These are phyloP conservation scores for Callionymus lyra DNA, from an alignment of 2,113 vertebrate species.

Conservation along the genomic window DNA sequence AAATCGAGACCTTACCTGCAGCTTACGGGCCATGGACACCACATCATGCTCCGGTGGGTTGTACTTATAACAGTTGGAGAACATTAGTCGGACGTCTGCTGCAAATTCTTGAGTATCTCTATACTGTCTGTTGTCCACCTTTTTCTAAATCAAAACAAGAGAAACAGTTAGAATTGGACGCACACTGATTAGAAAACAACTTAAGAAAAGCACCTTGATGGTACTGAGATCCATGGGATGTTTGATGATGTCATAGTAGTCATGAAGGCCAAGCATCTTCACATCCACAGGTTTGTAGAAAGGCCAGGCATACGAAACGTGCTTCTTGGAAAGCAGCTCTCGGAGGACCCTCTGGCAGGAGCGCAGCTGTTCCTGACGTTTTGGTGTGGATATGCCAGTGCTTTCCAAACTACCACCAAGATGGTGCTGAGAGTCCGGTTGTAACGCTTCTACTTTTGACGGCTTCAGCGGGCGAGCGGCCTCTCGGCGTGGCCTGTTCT, in stretches of 20 bases:
- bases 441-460: slow-evolving; percentile 70
- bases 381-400: slow-evolving; percentile 37
- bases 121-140: slow-evolving; percentile 81
- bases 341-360: slow-evolving; percentile 76
- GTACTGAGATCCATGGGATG: slow-evolving; percentile 90
- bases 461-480: slow-evolving; percentile 74
- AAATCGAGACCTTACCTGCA: slow-evolving; percentile 71
- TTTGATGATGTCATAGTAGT: slow-evolving; percentile 89
- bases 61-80: slow-evolving; percentile 96
- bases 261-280: slow-evolving; percentile 78
- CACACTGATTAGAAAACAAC: background rate
- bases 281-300: slow-evolving; percentile 87
- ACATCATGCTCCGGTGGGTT: slow-evolving; percentile 92
- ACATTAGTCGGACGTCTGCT: slow-evolving; percentile 87
- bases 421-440: slow-evolving; percentile 77
- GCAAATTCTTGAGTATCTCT: slow-evolving; percentile 86
- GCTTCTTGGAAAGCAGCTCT: slow-evolving; percentile 88
- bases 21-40: slow-evolving; percentile 82
- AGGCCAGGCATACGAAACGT: slow-evolving; percentile 83
- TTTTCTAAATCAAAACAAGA: slow-evolving; percentile 62
- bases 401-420: slow-evolving; percentile 26
- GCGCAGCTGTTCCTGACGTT: slow-evolving; percentile 75
- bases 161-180: background rate
- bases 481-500: slow-evolving; percentile 69
- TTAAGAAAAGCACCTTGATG: slow-evolving; percentile 70